These are phyloP conservation scores for Heteronetta atricapilla DNA, from an alignment of 2,113 vertebrate genomes.

Conservation along the genomic window DNA sequence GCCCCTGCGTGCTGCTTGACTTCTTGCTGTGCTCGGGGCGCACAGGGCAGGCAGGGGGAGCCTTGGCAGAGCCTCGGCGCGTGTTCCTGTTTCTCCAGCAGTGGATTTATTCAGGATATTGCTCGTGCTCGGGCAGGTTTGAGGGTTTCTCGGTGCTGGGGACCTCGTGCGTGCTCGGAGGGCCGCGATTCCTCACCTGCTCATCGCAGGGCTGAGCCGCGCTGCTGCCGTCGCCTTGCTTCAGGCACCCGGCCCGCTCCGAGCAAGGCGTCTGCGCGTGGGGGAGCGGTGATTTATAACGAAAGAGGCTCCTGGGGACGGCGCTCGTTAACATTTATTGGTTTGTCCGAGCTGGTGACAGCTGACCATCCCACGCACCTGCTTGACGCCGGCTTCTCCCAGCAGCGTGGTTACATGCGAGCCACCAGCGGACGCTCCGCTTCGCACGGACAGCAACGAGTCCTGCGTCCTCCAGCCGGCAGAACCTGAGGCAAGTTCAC, in stretches of 20 bases:
- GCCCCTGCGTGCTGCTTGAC: neutral
- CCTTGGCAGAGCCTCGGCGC: neutral
- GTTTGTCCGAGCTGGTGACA: neutral
- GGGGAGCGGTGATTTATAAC: neutral
- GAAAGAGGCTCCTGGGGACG: neutral
- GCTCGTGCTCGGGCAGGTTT: neutral
- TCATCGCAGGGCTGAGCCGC: neutral
- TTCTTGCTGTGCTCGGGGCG: neutral
- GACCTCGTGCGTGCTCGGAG: neutral
- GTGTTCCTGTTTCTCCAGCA: neutral
- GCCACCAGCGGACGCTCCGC: accelerated
- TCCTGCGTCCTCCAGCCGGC: neutral
- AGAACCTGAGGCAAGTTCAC: neutral
- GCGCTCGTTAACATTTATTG: neutral
- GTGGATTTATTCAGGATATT: neutral
- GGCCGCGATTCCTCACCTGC: neutral
- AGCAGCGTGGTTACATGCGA: neutral
- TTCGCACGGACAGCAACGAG: neutral
- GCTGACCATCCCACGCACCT: accelerated
- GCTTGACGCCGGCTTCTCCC: neutral
- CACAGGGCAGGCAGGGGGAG: neutral
- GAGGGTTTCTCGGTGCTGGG: neutral
- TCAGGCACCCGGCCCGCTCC: accelerated
- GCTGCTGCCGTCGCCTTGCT: neutral
- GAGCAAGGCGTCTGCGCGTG: neutral